Percentiles rank a stretch among this genome's conserved stretches.
These are phyloP conservation scores for Pseudococcus longispinus DNA, from an alignment of 2,888 invertebrate genomes.

Conservation along the genomic window DNA sequence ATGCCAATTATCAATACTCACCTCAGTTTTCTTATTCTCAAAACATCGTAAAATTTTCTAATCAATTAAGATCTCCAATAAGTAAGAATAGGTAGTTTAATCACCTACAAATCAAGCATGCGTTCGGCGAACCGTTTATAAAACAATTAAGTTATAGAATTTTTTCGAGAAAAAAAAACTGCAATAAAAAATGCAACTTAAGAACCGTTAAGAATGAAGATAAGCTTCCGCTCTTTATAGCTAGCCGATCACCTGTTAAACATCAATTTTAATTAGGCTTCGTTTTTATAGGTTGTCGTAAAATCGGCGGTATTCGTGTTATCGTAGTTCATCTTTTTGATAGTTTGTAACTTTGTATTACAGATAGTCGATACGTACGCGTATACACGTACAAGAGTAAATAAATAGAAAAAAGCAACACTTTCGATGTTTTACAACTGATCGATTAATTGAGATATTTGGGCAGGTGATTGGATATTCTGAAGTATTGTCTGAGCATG, in stretches of 20 bases:
- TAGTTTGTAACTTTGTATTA: conserved; percentile 2
- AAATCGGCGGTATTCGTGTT: conserved; percentile 5
- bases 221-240: conserved; percentile 1
- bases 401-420: background rate
- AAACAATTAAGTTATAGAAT: conserved; percentile 25
- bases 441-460: conserved; percentile 49
- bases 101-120: background rate
- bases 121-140: background rate
- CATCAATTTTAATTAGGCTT: conserved; percentile 52
- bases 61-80: background rate
- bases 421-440: conserved; percentile 50
- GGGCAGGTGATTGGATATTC: background rate
- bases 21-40: background rate
- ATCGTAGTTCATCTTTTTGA: conserved; percentile 23
- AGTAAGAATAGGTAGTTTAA: background rate
- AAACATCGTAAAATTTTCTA: background rate
- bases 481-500: background rate
- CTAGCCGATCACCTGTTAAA: conserved; percentile 53
- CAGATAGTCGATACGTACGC: background rate
- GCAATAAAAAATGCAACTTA: conserved; percentile 24
- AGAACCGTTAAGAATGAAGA: background rate
- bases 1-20: background rate
- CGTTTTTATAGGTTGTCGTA: conserved; percentile 49
- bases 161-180: conserved; percentile 16
- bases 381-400: background rate